Base-by-base conservation (phyloP, 1,140 invertebrate species). In the Hesperophylax magnus region DNA sequence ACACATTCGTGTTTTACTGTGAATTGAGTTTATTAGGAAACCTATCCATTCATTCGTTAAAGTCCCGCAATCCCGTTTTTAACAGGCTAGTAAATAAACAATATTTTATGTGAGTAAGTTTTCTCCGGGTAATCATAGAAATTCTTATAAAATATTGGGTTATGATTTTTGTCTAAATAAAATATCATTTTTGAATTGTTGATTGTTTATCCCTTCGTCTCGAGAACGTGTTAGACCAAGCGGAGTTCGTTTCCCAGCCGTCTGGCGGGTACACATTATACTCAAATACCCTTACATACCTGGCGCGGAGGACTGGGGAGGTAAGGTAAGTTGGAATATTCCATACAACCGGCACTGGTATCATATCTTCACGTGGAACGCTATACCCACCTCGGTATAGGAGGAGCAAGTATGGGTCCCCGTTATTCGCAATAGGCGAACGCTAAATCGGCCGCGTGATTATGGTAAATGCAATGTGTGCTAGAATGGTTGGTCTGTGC, bases 391-490 rank as follows among this genome's bases (percentile, higher is more conserved):
- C 65, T 18, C 61, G 17, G 65, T 9, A 34, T 34, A 34, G 34
- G 34, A 34, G 34, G 39, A 14, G 39, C 39, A 14, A 14, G 67
- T 65, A 31, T 24, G 22, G 31, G 17, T n/a, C 5, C 75, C 75
- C 75, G 75, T 65, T 77, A 63, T 63, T 63, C 74, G 75, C 56
- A 52, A 77, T 77, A 77, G 75, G 39, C 75, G 54, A 77, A 52
- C 75, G 75, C 14, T 77, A 39, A 77, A 77, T 65, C 75, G 4
- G 34, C n/a, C 31, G 75, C 47, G 58, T 63, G 27, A 77, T 63
- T 77, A 77, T 77, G 75, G 75, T 77, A 77, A 63, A 75, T 58
- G 27, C 47, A 39, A 71, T 71, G 67, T 71, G 67, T 47, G 18
- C 67, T 20, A 39, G 67, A 11, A 71, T 71, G 67, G 53, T 52